Evolutionary conservation across 1,140 invertebrate species (phyloP).

Genomic region (Campodea augens): DNA sequence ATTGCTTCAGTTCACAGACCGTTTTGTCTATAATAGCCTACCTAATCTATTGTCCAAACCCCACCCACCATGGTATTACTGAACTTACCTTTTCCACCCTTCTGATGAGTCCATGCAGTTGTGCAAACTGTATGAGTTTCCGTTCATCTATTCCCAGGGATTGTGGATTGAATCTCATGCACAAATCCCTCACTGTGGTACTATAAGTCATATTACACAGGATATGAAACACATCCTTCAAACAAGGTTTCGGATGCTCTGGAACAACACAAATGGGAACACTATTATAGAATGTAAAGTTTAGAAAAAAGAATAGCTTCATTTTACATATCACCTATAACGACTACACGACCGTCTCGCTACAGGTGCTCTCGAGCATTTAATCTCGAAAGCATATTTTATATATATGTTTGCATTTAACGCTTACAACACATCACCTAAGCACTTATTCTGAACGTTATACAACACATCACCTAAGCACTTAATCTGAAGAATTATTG

Average conservation of each 20-base stretch:
- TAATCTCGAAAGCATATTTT: no score
- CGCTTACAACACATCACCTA: no score
- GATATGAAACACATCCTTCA: constrained; percentile 57
- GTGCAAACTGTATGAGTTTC: constrained; percentile 77
- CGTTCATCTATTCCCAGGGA: constrained; percentile 54
- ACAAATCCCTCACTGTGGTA: constrained; percentile 64
- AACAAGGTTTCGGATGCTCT: constrained; percentile 35
- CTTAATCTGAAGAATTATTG: no score
- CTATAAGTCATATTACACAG: constrained; percentile 68
- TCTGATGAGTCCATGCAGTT: constrained; percentile 65
- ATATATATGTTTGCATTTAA: no score
- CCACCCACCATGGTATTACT: constrained; percentile 1
- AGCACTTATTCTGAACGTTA: no score
- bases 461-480: no score
- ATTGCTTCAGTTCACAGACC: background rate
- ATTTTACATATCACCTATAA: no score
- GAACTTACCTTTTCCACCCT: constrained; percentile 49
- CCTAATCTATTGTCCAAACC: background rate
- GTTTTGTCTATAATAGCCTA: background rate
- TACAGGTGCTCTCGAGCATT: no score
- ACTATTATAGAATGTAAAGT: constrained; percentile 1
- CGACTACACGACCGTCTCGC: no score
- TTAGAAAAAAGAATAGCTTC: background rate
- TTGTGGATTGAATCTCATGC: constrained; percentile 54
- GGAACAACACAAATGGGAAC: constrained; percentile 10